Evolutionary conservation across 2,888 invertebrate genomes (phyloP).

Genomic region (Oligia strigilis): DNA sequence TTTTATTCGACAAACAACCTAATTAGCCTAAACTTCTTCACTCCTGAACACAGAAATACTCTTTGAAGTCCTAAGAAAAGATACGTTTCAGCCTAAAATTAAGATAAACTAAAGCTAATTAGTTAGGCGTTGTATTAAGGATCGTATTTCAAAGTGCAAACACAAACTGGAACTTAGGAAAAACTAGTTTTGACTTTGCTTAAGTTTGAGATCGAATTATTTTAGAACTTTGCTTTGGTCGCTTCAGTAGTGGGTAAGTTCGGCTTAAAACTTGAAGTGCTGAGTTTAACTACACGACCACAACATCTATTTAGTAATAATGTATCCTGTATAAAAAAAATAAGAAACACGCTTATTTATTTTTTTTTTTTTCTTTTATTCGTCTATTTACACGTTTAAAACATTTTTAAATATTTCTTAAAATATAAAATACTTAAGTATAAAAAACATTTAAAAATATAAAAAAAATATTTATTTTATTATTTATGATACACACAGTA

Average conservation of each 20-base stretch:
- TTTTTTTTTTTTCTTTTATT: too few species aligned
- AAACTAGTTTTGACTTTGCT: conserved; percentile 42
- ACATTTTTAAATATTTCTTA: too few species aligned
- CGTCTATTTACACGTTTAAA: too few species aligned
- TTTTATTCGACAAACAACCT: not conserved
- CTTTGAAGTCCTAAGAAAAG: conserved; percentile 14
- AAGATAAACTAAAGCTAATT: conserved; percentile 29
- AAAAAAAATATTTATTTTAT: too few species aligned
- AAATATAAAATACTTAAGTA: too few species aligned
- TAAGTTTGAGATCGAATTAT: conserved; percentile 20
- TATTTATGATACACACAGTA: too few species aligned
- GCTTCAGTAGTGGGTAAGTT: not conserved
- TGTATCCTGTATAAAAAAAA: too few species aligned
- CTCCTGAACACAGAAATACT: conserved; percentile 13
- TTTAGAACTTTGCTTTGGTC: not conserved
- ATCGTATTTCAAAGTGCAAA: conserved; percentile 56
- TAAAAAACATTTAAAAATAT: too few species aligned
- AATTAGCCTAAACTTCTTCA: not conserved
- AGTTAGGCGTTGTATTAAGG: conserved; percentile 48
- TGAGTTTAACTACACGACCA: not conserved
- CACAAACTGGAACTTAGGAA: conserved; percentile 35
- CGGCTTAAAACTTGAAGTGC: not conserved
- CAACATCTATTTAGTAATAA: not conserved
- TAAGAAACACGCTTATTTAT: too few species aligned
- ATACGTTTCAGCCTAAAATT: conserved; percentile 43